Conservation (phyloP, 1,140 invertebrate species). For the Drosophila ironensis region DNA sequence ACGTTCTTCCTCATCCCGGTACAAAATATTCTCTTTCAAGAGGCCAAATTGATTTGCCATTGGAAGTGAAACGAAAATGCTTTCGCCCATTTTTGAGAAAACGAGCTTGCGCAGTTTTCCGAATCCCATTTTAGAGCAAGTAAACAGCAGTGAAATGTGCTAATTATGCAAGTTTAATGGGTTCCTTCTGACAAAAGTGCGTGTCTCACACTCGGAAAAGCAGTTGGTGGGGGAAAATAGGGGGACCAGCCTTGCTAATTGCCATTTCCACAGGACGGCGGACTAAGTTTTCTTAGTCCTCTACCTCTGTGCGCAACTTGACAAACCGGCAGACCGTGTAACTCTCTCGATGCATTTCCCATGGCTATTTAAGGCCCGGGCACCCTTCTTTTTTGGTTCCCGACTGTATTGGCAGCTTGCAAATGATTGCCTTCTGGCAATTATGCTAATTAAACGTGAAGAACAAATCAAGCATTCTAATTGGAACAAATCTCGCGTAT, state of each 20-base stretch:
- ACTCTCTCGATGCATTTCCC: constrained; percentile 20
- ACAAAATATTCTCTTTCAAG: constrained; percentile 12
- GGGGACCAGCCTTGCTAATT: constrained; percentile 41
- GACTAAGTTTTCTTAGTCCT: constrained; percentile 38
- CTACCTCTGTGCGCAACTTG: constrained; percentile 17
- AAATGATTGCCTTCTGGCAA: constrained; percentile 51
- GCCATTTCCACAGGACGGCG: constrained; percentile 35
- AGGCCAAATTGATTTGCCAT: constrained; percentile 41
- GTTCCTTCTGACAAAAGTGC: constrained; percentile 25
- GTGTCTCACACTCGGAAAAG: constrained; percentile 14
- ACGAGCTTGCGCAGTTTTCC: background rate
- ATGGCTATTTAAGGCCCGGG: background rate
- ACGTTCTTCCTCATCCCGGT: constrained; percentile 23
- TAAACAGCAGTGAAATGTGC: constrained; percentile 12
- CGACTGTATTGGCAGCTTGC: constrained; percentile 18
- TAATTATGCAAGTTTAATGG: constrained; percentile 53
- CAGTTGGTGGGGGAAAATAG: background rate
- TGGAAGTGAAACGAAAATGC: constrained; percentile 28
- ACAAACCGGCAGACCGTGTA: constrained; percentile 41
- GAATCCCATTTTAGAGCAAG: background rate
- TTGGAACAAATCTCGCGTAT: constrained; percentile 2
- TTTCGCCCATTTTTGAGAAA: background rate
- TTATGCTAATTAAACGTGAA: constrained; percentile 58
- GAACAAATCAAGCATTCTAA: constrained; percentile 22
- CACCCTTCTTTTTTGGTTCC: constrained; percentile 18